Percentiles rank a stretch among this genome's conserved stretches.
Conservation (phyloP, 2,113 vertebrate genomes). For the Ptilonorhynchus violaceus region DNA sequence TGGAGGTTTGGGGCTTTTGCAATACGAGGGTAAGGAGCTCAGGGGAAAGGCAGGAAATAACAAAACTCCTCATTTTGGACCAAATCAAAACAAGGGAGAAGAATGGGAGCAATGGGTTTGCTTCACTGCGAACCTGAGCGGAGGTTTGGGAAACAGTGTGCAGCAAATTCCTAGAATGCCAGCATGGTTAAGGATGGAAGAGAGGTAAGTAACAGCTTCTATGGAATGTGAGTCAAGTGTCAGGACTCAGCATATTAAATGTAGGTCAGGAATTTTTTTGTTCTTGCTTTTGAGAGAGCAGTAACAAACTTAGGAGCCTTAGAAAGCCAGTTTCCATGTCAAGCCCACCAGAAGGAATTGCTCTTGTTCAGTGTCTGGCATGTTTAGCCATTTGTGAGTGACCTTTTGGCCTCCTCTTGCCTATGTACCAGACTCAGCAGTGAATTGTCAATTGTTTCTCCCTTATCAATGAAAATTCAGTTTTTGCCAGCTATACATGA, state of each 20-base stretch:
- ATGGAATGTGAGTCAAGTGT: not conserved
- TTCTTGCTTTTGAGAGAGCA: not conserved
- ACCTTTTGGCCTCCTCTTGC: not conserved
- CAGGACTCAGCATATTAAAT: not conserved
- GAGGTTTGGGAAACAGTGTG: not conserved
- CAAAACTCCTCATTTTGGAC: not conserved
- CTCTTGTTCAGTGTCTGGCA: not conserved
- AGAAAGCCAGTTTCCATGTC: not conserved
- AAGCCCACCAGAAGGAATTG: not conserved
- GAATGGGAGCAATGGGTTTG: not conserved
- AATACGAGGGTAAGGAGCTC: not conserved
- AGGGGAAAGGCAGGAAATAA: not conserved
- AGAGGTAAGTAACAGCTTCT: not conserved
- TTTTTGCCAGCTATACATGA: not conserved
- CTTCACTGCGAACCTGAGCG: not conserved
- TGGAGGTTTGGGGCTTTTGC: not conserved
- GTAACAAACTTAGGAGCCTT: not conserved
- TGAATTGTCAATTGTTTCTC: not conserved
- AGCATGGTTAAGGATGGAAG: not conserved
- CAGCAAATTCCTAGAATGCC: not conserved
- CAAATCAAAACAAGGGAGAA: not conserved
- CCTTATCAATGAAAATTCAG: not conserved
- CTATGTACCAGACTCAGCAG: not conserved
- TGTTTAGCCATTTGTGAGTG: not conserved
- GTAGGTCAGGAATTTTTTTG: not conserved